Conservation (phyloP, 2,797 vertebrate genomes). For the Uromys caudimaculatus region DNA sequence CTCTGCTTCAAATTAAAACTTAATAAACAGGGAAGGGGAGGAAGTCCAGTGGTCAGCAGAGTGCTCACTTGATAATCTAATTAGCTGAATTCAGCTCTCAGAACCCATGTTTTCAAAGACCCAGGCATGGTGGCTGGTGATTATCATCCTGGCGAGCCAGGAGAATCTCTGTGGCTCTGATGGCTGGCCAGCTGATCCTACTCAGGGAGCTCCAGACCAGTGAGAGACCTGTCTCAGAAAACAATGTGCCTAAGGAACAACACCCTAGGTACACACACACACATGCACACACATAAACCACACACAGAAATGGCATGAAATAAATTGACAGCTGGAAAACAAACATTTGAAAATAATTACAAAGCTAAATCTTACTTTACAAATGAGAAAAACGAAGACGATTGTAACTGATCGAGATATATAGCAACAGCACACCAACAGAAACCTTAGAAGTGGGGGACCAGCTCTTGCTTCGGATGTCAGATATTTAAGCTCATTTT, state of each 20-base stretch:
- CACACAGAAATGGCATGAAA: neutral
- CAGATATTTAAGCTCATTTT: neutral
- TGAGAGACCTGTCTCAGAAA: neutral
- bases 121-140: neutral
- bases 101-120: neutral
- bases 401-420: neutral
- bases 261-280: neutral
- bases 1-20: slow-evolving; percentile 53
- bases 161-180: neutral
- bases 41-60: too few species aligned
- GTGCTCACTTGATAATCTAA: neutral
- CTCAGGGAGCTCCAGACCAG: neutral
- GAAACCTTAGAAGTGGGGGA: neutral
- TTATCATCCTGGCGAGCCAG: neutral
- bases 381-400: neutral
- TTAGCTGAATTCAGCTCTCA: neutral
- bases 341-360: neutral
- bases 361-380: slow-evolving; percentile 8
- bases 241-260: neutral
- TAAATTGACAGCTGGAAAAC: neutral
- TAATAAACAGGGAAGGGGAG: neutral
- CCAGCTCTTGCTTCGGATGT: neutral
- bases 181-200: neutral
- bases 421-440: neutral
- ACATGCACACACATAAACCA: too few species aligned